Evolutionary conservation across 37 sponge, comb jelly and placozoan genomes (phyloP).

Genomic region (Hexactinellida sp.): DNA sequence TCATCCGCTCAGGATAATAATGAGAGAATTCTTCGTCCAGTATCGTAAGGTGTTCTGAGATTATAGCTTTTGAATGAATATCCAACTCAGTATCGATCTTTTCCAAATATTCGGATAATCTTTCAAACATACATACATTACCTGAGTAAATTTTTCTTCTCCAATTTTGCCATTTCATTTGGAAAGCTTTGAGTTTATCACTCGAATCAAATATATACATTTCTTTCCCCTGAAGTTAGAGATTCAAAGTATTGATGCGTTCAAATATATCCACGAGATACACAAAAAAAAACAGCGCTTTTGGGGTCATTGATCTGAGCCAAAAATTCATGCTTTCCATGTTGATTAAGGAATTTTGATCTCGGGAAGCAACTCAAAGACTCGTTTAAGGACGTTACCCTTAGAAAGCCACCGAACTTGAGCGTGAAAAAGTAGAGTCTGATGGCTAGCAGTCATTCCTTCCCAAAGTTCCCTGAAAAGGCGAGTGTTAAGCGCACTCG

Average conservation of each 20-base stretch:
- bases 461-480: slow-evolving; percentile 12
- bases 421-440: slow-evolving; percentile 1
- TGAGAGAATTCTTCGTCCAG: slow-evolving; percentile 9
- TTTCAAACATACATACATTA: neutral
- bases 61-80: neutral
- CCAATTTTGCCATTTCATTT: slow-evolving; percentile 8
- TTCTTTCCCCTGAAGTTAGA: slow-evolving; percentile 15
- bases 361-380: slow-evolving; percentile 17
- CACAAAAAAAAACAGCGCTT: slow-evolving; percentile 12
- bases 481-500: slow-evolving; percentile 10
- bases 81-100: neutral
- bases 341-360: slow-evolving; percentile 15
- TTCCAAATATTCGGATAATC: slow-evolving; percentile 11
- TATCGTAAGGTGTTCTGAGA: slow-evolving; percentile 7
- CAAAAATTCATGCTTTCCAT: slow-evolving; percentile 13
- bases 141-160: slow-evolving; percentile 10
- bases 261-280: slow-evolving; percentile 15
- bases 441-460: neutral
- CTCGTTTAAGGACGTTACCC: slow-evolving; percentile 19
- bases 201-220: neutral
- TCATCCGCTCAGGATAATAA: slow-evolving; percentile 9
- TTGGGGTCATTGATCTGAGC: neutral
- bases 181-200: slow-evolving; percentile 17
- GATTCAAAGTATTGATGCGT: slow-evolving; percentile 15
- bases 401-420: slow-evolving; percentile 14